A percentile compares a stretch with the other conserved stretches of the same genome.
phyloP scores from a whole-genome alignment of 2,888 invertebrate genomes.

The Apodemia mormo region DNA sequence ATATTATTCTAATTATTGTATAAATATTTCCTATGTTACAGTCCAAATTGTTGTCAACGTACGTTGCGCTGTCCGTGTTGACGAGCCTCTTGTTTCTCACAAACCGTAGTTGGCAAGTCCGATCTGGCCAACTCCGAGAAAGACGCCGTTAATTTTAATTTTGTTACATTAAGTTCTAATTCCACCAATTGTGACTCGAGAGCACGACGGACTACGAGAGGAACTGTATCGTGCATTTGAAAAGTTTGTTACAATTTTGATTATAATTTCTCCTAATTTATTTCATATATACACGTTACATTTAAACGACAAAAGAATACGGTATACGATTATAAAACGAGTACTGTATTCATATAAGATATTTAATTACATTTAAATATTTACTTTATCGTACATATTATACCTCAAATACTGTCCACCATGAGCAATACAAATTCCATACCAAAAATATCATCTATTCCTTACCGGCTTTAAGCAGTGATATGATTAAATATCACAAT shows the following conservation, averaged over 20 bases:
- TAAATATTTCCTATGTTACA: slow-evolving; percentile 61
- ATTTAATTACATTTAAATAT: slow-evolving; percentile 52
- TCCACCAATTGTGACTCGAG: slow-evolving; percentile 60
- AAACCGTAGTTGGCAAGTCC: slow-evolving; percentile 58
- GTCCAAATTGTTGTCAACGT: slow-evolving; percentile 55
- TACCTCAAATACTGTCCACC: slow-evolving; percentile 51
- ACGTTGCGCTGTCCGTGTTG: slow-evolving; percentile 52
- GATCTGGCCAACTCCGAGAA: slow-evolving; percentile 53
- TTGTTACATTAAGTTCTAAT: slow-evolving; percentile 43
- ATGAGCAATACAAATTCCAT: slow-evolving; percentile 79
- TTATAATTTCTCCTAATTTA: slow-evolving; percentile 53
- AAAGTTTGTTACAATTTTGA: slow-evolving; percentile 69
- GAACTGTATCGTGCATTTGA: slow-evolving; percentile 80
- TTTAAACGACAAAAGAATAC: slow-evolving; percentile 48
- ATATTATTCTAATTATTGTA: slow-evolving; percentile 59
- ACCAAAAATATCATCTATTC: slow-evolving; percentile 72
- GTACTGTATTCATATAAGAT: slow-evolving; percentile 50
- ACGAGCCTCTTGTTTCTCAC: slow-evolving; percentile 57
- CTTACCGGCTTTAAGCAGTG: slow-evolving; percentile 64
- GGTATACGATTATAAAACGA: slow-evolving; percentile 40
- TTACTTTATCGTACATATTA: slow-evolving; percentile 48
- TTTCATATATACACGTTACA: slow-evolving; percentile 51
- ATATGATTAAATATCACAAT: slow-evolving; percentile 74
- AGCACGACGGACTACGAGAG: slow-evolving; percentile 77
- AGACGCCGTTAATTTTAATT: slow-evolving; percentile 49